Base-by-base conservation (phyloP, 2,888 invertebrate species). In the Scelioninae gen. 1 region DNA sequence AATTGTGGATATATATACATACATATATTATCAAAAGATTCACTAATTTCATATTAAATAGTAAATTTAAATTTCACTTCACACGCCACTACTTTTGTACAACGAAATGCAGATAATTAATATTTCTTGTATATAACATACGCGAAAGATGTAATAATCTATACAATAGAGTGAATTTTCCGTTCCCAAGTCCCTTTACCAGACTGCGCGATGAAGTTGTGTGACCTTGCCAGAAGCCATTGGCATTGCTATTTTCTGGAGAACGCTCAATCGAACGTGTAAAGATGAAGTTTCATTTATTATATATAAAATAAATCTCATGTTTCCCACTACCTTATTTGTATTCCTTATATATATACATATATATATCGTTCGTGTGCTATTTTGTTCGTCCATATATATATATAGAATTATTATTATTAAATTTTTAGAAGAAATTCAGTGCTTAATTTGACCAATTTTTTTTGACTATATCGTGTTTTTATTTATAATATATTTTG, bases 181-280 rank as follows among this genome's bases (percentile, higher is more conserved):
- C 77, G 82, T 77, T 82, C 82, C 72, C 82, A 82, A 77, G 76
- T 77, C 60, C 32, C 66, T 77, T 60, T 69, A 56, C 66, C 63
- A 65, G 13, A 55, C 43, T 51, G 38, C 71, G 29, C 68, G 63
- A 77, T 77, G 56, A 74, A 76, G 71, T 77, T 45, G 77, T 77
- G 82, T 77, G 82, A 68, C 82, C 82, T 82, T 82, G 82, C 77
- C 63, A 82, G 77, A 40, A 82, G 82, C 77, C 82, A 72, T 82
- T 82, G 82, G 77, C 82, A 82, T 76, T 82, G 71, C 60, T 15
- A 55, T 68, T 66, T 77, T 82, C 72, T 72, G 74, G 49, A 82
- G 77, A 82, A 74, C 72, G 66, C 49, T 66, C 60, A 23, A 82
- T 82, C 53, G 76, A 71, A 71, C 69, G 15, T 56, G 38, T 23